Percentiles rank a stretch among this genome's conserved stretches.
Conservation (phyloP, 2,797 vertebrate genomes). For the Poecile montanus region DNA sequence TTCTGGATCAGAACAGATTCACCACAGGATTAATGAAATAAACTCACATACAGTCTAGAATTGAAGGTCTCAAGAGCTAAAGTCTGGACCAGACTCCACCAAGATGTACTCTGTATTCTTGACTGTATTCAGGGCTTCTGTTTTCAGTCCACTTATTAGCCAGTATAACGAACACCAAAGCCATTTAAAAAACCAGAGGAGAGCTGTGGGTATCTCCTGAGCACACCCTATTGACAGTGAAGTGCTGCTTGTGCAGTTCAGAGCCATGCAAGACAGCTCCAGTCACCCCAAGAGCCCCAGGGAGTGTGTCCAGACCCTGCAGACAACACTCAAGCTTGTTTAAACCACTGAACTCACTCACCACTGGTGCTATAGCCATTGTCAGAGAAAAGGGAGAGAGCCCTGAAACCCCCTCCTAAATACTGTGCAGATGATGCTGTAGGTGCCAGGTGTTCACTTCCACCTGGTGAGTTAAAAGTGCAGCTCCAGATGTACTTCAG, state of each 20-base stretch:
- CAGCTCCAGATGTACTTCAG: not conserved
- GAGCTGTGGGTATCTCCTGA: not conserved
- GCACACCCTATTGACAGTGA: no score
- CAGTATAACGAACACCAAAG: not conserved
- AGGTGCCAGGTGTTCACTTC: not conserved
- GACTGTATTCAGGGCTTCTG: not conserved
- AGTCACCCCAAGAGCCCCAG: not conserved
- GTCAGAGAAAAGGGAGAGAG: accelerated
- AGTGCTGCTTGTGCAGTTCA: not conserved
- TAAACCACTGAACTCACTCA: accelerated
- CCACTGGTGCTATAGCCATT: accelerated
- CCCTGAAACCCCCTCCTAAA: not conserved
- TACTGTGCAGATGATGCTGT: not conserved
- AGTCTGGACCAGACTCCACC: not conserved
- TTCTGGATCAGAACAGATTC: not conserved
- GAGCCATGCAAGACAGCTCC: not conserved
- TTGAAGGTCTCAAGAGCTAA: not conserved
- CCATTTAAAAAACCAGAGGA: not conserved
- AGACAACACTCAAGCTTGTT: accelerated
- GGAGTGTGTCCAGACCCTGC: accelerated
- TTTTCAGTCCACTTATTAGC: not conserved
- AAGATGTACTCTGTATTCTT: not conserved
- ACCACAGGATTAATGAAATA: not conserved
- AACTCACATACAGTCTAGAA: not conserved
- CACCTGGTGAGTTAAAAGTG: not conserved